A percentile compares a stretch with the other conserved stretches of the same genome.
phyloP scores from a whole-genome alignment of 23 tunicate genomes.

The Corella eumyota region DNA sequence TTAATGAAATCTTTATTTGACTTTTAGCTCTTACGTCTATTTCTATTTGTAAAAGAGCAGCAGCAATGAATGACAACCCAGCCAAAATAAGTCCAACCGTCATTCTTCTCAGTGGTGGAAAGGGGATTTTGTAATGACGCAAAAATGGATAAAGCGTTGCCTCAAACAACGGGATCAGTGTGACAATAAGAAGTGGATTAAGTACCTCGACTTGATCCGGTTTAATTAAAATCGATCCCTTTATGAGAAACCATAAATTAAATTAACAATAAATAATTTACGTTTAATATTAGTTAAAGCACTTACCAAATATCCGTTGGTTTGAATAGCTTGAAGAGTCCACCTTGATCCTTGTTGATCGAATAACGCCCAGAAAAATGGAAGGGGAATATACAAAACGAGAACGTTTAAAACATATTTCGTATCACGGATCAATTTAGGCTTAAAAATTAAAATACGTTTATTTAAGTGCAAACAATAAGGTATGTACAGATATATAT shows the following conservation, averaged over 20 bases:
- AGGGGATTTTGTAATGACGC: conserved; percentile 58
- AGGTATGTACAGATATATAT: neutral
- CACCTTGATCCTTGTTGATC: conserved; percentile 98
- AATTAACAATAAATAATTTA: neutral
- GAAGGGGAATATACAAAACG: conserved; percentile 84
- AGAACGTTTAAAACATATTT: conserved; percentile 83
- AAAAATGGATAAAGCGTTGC: conserved; percentile 74
- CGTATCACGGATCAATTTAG: conserved; percentile 88
- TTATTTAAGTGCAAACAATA: neutral
- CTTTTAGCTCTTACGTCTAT: conserved; percentile 88
- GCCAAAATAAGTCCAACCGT: conserved; percentile 73
- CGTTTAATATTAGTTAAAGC: neutral
- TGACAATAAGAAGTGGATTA: conserved; percentile 83
- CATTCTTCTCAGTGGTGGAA: conserved; percentile 73
- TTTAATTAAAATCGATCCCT: conserved; percentile 57
- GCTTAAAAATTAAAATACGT: conserved; percentile 13
- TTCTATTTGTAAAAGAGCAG: conserved; percentile 83
- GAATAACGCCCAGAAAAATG: conserved; percentile 96
- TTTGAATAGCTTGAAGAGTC: conserved; percentile 96
- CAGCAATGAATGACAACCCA: conserved; percentile 73
- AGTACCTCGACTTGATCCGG: conserved; percentile 95
- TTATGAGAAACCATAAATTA: no score
- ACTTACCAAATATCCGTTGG: conserved; percentile 89
- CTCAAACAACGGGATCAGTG: conserved; percentile 80
- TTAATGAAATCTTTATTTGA: no score